A percentile compares a stretch with the other conserved stretches of the same genome.
phyloP scores from a whole-genome alignment of 2,797 vertebrate species.

The Pipistrellus nathusii region DNA sequence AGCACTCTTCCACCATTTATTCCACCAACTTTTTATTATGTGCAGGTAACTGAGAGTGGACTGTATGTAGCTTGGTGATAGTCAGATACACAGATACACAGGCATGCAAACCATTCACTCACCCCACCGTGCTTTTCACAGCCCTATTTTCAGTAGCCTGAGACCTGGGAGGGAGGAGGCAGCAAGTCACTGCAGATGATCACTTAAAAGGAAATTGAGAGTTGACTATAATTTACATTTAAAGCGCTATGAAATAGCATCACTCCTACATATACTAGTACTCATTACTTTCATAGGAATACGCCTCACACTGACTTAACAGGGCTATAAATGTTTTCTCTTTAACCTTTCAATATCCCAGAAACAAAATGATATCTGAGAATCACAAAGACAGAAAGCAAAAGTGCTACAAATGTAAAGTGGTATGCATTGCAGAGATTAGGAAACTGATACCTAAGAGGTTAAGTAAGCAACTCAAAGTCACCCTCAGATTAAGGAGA shows the following conservation, averaged over 20 bases:
- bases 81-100: constrained; percentile 57
- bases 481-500: constrained; percentile 14
- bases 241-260: constrained; percentile 70
- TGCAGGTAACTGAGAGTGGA: constrained; percentile 67
- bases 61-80: constrained; percentile 41
- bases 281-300: constrained; percentile 62
- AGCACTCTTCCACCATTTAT: background rate
- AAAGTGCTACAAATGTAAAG: constrained; percentile 7
- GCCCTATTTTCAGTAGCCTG: constrained; percentile 73
- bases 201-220: constrained; percentile 76
- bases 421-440: constrained; percentile 4
- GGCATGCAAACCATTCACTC: constrained; percentile 68
- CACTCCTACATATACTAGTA: constrained; percentile 36
- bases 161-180: constrained; percentile 67
- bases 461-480: constrained; percentile 31
- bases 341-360: constrained; percentile 58
- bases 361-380: constrained; percentile 20
- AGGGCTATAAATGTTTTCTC: constrained; percentile 63
- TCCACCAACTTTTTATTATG: constrained; percentile 20
- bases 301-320: constrained; percentile 64
- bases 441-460: constrained; percentile 19
- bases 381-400: constrained; percentile 54
- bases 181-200: constrained; percentile 74
- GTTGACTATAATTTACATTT: constrained; percentile 72
- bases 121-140: constrained; percentile 63